Base-by-base conservation (phyloP, 2,797 vertebrate genomes). In the Hybognathus amarus region DNA sequence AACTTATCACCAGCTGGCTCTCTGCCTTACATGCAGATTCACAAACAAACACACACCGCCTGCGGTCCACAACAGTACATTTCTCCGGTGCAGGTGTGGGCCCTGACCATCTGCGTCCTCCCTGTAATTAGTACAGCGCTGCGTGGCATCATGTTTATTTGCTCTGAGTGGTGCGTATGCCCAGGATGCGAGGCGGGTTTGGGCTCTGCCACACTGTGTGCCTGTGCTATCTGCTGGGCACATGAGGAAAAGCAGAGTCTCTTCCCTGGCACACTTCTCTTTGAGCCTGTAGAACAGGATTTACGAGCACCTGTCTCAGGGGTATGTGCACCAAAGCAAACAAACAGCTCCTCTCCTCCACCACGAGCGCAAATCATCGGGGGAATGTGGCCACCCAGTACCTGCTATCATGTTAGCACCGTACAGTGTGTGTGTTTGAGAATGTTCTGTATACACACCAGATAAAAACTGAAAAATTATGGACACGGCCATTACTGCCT, bases 281-380 rank as follows among this genome's bases (percentile, higher is more conserved):
- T 85, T 80, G 63, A 85, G 68, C 30, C 77, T 77, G 78, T 40
- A 73, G 77, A 78, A 71, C 77, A 67, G 82, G 84, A 90, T 90
- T 90, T 91, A 91, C 77, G 82, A 87, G 77, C 87, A 81, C 84
- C 89, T 88, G 90, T 89, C 90, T 85, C 69, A 83, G 79, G 90
- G 87, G 83, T 85, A 84, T 89, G 88, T 86, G 83, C 82, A 76
- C 68, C 80, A 88, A 89, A 87, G 86, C 87, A 90, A 88, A 88
- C 90, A 90, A 83, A 87, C 87, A 87, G 87, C 84, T 52, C 64
- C 71, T 79, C 70, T 73, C 83, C 85, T 74, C 79, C 81, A 64
- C 64, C 71, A 68, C n/a, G 64, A 81, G 79, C 70, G 71, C 86
- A 79, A 85, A 88, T 89, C 86, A 87, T 88, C 67, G 24, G 45